A percentile compares a stretch with the other conserved stretches of the same genome.
Evolutionary conservation across 2,888 invertebrate genomes (phyloP).

Genomic region (Hololepta plana): DNA sequence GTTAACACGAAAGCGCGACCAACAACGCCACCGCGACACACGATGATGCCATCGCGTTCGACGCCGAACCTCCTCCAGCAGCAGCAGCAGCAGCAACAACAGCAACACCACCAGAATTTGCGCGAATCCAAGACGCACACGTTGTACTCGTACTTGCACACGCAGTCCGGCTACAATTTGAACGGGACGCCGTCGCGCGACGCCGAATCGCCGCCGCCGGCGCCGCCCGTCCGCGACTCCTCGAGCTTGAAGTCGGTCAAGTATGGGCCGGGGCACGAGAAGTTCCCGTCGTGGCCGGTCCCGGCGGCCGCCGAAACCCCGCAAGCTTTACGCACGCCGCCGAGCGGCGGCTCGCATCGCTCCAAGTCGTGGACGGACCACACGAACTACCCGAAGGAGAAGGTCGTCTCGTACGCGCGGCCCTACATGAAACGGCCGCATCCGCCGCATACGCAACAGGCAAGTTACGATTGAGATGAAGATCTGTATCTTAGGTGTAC

Average conservation of each 20-base stretch:
- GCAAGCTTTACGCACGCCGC: slow-evolving; percentile 25
- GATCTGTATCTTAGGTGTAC: too few species aligned
- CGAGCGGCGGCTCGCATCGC: slow-evolving; percentile 37
- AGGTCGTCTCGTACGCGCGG: slow-evolving; percentile 39
- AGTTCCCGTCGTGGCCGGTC: slow-evolving; percentile 58
- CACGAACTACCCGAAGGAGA: slow-evolving; percentile 51
- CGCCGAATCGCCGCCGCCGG: slow-evolving; percentile 34
- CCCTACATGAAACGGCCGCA: slow-evolving; percentile 42
- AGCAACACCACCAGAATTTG: slow-evolving; percentile 4
- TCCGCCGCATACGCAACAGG: slow-evolving; percentile 39
- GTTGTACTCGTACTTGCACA: slow-evolving; percentile 20
- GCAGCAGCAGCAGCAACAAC: slow-evolving; percentile 12
- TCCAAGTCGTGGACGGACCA: slow-evolving; percentile 56
- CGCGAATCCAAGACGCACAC: slow-evolving; percentile 15
- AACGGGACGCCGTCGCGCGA: slow-evolving; percentile 24
- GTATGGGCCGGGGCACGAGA: slow-evolving; percentile 54
- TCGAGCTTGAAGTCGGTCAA: slow-evolving; percentile 46
- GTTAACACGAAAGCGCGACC: not conserved
- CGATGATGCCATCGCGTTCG: slow-evolving; percentile 30
- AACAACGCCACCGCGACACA: slow-evolving; percentile 9
- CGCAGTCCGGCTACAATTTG: slow-evolving; percentile 15
- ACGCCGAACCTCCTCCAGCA: slow-evolving; percentile 27
- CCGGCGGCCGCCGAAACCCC: slow-evolving; percentile 37
- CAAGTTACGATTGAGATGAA: too few species aligned
- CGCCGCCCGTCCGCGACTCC: slow-evolving; percentile 46